phyloP scores from a whole-genome alignment of 2,888 invertebrate genomes.

The Choristoneura rosaceana region DNA sequence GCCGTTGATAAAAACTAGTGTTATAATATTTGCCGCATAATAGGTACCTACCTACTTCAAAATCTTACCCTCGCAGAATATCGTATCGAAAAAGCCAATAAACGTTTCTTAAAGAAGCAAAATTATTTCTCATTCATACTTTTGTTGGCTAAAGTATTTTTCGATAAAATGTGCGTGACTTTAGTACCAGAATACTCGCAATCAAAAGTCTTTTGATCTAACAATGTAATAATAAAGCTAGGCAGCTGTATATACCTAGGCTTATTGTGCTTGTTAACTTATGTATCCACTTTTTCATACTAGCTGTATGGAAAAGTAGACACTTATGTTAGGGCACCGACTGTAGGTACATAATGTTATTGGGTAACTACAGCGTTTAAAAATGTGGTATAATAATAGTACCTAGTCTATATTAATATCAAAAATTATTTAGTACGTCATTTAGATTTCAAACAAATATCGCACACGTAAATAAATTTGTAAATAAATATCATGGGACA shows the following conservation, averaged over 20 bases:
- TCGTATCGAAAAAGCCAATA: constrained; percentile 7
- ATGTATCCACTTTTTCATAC: too few relatives aligned
- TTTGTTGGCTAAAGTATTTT: constrained; percentile 5
- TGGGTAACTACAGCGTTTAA: background rate
- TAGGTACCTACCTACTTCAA: background rate
- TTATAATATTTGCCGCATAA: background rate
- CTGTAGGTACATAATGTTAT: too few relatives aligned
- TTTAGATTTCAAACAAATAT: too few relatives aligned
- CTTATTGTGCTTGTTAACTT: background rate
- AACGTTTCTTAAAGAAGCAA: constrained; percentile 2
- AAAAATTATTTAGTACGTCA: too few relatives aligned
- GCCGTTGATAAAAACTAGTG: too few relatives aligned
- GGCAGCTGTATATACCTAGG: background rate
- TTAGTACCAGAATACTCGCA: background rate
- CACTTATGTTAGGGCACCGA: too few relatives aligned
- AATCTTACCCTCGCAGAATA: background rate
- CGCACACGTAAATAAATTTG: too few relatives aligned
- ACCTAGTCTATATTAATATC: too few relatives aligned
- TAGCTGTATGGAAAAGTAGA: too few relatives aligned
- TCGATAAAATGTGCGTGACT: constrained; percentile 15
- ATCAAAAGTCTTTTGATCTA: constrained; percentile 9
- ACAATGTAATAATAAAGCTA: background rate
- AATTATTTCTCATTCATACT: constrained; percentile 8
- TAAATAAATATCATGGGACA: too few relatives aligned
- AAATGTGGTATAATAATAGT: background rate